A percentile compares a stretch with the other conserved stretches of the same genome.
Evolutionary conservation across 2,113 vertebrate species (phyloP).

Genomic region (Percina caprodes): DNA sequence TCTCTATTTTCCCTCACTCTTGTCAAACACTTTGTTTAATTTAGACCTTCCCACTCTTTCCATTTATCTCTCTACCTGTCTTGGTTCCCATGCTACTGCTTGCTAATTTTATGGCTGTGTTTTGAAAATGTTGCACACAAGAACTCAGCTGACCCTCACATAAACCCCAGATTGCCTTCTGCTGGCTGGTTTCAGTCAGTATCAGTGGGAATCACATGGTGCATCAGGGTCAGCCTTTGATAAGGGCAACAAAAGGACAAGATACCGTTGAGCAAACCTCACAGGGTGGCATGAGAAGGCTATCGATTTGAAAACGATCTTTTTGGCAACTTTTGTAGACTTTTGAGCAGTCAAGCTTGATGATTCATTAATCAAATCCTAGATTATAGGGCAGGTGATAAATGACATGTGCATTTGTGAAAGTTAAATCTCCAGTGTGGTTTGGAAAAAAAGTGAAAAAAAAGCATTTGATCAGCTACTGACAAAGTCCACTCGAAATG

Average conservation of each 20-base stretch:
- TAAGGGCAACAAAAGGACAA: neutral
- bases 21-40: neutral
- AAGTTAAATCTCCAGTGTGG: neutral
- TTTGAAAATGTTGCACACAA: conserved; percentile 1
- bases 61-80: conserved; percentile 4
- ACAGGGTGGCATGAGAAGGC: neutral
- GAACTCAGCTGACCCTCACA: neutral
- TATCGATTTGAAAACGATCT: conserved; percentile 1
- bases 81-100: neutral
- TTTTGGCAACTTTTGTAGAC: neutral
- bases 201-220: neutral
- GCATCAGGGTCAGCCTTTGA: neutral
- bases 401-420: neutral
- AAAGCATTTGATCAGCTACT: neutral
- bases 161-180: neutral
- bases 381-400: neutral
- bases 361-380: neutral
- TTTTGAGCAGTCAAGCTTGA: neutral
- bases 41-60: neutral
- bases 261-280: neutral
- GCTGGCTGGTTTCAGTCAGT: neutral
- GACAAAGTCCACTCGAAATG: neutral
- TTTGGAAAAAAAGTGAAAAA: neutral
- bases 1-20: neutral
- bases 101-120: conserved; percentile 28